These are phyloP conservation scores for Marmota monax DNA, from an alignment of 2,113 vertebrate genomes.

Conservation along the genomic window DNA sequence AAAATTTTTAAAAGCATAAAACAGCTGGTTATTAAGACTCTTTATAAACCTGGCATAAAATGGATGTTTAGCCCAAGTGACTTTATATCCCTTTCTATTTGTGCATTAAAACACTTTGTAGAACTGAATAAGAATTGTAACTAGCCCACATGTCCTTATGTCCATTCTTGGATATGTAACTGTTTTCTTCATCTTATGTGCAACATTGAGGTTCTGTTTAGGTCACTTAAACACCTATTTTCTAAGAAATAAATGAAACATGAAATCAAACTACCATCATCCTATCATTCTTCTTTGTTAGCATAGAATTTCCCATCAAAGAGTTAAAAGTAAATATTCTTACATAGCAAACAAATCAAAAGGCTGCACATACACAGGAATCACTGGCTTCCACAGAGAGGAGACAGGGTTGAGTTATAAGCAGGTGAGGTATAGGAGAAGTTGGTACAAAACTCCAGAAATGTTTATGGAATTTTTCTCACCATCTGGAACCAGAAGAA, in stretches of 20 bases:
- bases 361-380: not conserved
- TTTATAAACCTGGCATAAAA: slow-evolving; percentile 3
- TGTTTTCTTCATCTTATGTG: slow-evolving; percentile 14
- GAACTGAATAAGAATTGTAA: slow-evolving; percentile 10
- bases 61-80: not conserved
- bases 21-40: not conserved
- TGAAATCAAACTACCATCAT: not conserved
- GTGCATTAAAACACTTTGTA: not conserved
- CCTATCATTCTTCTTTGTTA: not conserved
- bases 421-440: not conserved
- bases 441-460: not conserved
- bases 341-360: not conserved
- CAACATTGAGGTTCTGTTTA: not conserved
- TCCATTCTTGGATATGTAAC: not conserved
- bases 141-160: not conserved
- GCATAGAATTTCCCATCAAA: not conserved
- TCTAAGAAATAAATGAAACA: not conserved
- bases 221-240: not conserved
- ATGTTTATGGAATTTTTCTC: not conserved
- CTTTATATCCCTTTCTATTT: not conserved
- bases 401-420: not conserved
- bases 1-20: slow-evolving; percentile 19
- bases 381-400: not conserved
- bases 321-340: not conserved
- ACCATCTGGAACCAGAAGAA: not conserved